Base-by-base conservation (phyloP, 2,113 vertebrate species). In the Ophthalmolycus amberensis region DNA sequence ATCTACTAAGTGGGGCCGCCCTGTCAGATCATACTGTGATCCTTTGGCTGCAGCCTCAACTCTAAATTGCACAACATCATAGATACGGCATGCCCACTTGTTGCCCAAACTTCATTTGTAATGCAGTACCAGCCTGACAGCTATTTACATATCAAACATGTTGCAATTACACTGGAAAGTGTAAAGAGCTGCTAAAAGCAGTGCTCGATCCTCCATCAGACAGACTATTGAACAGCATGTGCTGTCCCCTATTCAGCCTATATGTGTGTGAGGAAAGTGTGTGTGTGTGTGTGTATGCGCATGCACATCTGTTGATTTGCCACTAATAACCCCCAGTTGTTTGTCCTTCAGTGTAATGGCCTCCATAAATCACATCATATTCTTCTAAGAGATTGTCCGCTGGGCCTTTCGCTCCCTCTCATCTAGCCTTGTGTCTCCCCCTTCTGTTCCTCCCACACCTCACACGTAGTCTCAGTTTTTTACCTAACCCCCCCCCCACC, bases 331-430 rank as follows among this genome's bases (percentile, higher is more conserved):
- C 76, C 88, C 92, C 90, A 93, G 94, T 94, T 95, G 93, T 95
- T 94, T 94, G 94, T 93, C 93, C 94, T 95, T 94, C 91, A 89
- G 91, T 89, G 86, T 95, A 95, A 95, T 95, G 92, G 93, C 90
- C 88, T 86, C 94, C 90, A 95, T 95, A 95, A 95, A 95, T 95
- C 94, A 95, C 84, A 91, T 92, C 85, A 92, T 91, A 85, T 90
- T 92, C 88, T 94, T 90, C 77, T 79, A 84, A 91, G 89, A 92
- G 90, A 91, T 86, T 90, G 29, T 73, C 91, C 89, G 87, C 71
- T 67, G 89, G 91, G 90, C 83, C 85, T 74, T 85, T 78, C 75
- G 60, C 69, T 78, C 59, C 79, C 64, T 79, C 86, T 84, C 83
- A 80, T 90, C 78, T 79, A 88, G 89, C 90, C 91, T 92, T 90